Evolutionary conservation across 2,888 invertebrate species (phyloP).

Genomic region (Gerris lacustris): DNA sequence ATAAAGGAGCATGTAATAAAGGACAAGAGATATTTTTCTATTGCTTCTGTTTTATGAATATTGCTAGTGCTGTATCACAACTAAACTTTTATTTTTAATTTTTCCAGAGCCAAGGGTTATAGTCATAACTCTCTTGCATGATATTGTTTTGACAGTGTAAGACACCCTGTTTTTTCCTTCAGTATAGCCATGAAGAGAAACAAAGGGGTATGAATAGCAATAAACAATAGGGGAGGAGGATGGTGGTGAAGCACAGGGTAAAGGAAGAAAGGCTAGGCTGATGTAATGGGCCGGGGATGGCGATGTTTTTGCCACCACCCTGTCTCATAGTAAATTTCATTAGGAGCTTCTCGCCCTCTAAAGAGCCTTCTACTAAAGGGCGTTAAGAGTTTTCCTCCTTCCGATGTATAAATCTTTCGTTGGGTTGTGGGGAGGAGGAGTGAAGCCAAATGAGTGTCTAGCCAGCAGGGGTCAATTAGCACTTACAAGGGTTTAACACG

Average conservation of each 20-base stretch:
- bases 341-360: not conserved
- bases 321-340: not conserved
- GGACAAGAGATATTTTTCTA: too few relatives aligned
- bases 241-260: too few relatives aligned
- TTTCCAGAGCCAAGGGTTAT: too few relatives aligned
- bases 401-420: too few relatives aligned
- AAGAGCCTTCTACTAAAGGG: not conserved
- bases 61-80: too few relatives aligned
- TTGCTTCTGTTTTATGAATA: too few relatives aligned
- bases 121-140: too few relatives aligned
- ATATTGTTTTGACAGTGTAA: too few relatives aligned
- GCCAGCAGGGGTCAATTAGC: not conserved
- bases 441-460: not conserved
- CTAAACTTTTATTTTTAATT: too few relatives aligned
- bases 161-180: not conserved
- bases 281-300: not conserved
- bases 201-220: not conserved
- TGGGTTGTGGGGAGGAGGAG: too few relatives aligned
- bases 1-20: too few relatives aligned
- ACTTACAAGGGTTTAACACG: not conserved
- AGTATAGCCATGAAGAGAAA: not conserved
- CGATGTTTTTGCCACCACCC: not conserved
- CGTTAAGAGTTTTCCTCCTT: not conserved
- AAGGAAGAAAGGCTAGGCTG: too few relatives aligned
- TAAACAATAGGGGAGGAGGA: not conserved